Percentiles rank a stretch among this genome's conserved stretches.
Conservation (phyloP, 2,797 vertebrate species). For the Antrozous pallidus region DNA sequence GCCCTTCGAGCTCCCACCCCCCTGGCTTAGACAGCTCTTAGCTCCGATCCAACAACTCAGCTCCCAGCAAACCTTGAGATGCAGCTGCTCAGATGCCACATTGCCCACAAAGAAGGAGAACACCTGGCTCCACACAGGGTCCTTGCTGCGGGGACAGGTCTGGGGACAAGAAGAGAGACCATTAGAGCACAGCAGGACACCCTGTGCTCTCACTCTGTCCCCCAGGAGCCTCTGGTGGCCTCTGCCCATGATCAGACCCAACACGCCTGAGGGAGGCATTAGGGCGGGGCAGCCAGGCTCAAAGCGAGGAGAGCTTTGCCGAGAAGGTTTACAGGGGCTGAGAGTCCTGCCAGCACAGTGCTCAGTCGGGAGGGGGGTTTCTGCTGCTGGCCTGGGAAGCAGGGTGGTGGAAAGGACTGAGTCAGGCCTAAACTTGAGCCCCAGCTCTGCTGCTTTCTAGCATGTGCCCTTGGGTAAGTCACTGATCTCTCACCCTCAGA, state of each 20-base stretch:
- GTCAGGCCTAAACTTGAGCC: not conserved
- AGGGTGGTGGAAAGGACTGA: not conserved
- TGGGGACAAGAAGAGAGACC: constrained; percentile 67
- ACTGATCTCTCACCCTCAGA: not conserved
- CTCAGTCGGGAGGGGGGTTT: not conserved
- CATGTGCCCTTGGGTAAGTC: not conserved
- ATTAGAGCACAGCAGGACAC: not conserved
- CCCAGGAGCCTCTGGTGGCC: not conserved
- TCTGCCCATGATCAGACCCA: not conserved
- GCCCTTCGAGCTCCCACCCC: not conserved
- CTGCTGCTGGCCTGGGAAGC: not conserved
- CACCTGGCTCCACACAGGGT: constrained; percentile 92
- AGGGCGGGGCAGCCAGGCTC: not conserved
- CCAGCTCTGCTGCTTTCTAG: not conserved
- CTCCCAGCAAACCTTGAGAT: constrained; percentile 86
- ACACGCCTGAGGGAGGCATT: fast-evolving
- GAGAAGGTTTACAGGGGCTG: not conserved
- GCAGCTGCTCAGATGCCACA: constrained; percentile 87
- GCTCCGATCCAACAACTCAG: not conserved
- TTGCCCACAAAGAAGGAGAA: constrained; percentile 94
- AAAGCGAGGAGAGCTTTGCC: not conserved
- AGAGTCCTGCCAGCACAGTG: not conserved
- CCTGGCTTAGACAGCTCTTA: not conserved
- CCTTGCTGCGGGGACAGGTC: constrained; percentile 88
- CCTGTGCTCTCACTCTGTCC: not conserved